These are phyloP conservation scores for Lasiurus borealis DNA, from an alignment of 2,113 vertebrate genomes.

Conservation along the genomic window DNA sequence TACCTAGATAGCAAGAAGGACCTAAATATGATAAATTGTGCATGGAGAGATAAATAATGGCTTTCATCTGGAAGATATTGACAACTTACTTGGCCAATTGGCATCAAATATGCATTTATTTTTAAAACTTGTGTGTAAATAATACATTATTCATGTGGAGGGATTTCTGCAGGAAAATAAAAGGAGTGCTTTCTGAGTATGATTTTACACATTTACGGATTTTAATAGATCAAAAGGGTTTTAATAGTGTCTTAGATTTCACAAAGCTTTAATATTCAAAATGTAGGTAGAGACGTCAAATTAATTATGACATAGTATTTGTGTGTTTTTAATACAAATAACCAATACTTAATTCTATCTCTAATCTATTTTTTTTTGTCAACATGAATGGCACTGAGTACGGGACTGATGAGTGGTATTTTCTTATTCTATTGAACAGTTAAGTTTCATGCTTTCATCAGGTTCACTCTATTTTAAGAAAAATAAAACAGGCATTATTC, in stretches of 20 bases:
- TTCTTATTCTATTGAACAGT: background rate
- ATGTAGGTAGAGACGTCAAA: background rate
- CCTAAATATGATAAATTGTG: background rate
- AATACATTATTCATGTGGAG: background rate
- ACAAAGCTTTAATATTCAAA: background rate
- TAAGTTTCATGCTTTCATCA: background rate
- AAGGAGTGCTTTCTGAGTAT: background rate
- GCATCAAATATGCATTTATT: background rate
- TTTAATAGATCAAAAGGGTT: background rate
- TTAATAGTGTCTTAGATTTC: background rate
- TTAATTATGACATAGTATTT: background rate
- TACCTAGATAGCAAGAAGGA: background rate
- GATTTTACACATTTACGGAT: background rate
- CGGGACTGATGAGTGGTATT: background rate
- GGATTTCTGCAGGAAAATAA: background rate
- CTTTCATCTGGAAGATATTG: background rate
- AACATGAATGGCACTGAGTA: background rate
- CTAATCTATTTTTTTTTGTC: background rate
- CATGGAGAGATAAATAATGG: background rate
- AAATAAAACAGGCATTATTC: background rate
- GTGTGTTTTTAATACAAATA: background rate
- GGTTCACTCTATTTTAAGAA: background rate
- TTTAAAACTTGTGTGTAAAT: background rate
- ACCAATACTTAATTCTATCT: background rate
- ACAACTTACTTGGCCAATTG: background rate